Evolutionary conservation across 1,140 invertebrate species (phyloP), one percentile per base, ranked within the genome.

Genomic region (Drosophila takahashii): DNA sequence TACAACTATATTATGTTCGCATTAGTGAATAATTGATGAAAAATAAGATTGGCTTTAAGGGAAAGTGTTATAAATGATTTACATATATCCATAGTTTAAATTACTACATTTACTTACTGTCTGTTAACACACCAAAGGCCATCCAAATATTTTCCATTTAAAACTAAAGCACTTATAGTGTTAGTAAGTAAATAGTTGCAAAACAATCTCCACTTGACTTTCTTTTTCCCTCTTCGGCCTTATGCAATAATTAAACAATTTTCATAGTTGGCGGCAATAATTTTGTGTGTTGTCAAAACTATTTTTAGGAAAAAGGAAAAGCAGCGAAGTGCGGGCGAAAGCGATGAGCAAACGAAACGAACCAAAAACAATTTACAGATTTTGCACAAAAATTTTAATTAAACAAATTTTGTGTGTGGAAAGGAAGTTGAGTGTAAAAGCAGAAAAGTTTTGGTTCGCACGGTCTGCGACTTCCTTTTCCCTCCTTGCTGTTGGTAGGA

Each of bases 311-410:
- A 51, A 61, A 56, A 27, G 22, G 5, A 42, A 42, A 61, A 42
- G 34, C 15, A 51, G 15, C 15, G 57, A 15, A 52, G 44, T 32
- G n/a, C 52, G 36, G 29, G 27, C 22, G 29, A 18, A 27, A 60
- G 44, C 59, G 74, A 78, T 65, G 74, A 64, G 67, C 62, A 70
- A 69, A 67, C 77, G 77, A 67, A 87, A 74, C 84, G 62, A 87
- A 79, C 78, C 76, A 89, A 72, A 89, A 89, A 87, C 77, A 87
- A 87, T 87, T 87, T 89, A 89, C 84, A 73, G 84, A 87, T 87
- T 89, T 89, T 79, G 71, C 51, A 83, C 83, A 84, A 89, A 87
- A 87, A 89, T 87, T 87, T 87, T 87, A 87, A 87, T 87, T 87
- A 87, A 87, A 87, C 84, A 86, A 87, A 87, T 83, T 87, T 89